Percentiles rank a stretch among this genome's conserved stretches.
Conservation (phyloP, 2,888 invertebrate genomes). For the Pyrocoelia pectoralis region DNA sequence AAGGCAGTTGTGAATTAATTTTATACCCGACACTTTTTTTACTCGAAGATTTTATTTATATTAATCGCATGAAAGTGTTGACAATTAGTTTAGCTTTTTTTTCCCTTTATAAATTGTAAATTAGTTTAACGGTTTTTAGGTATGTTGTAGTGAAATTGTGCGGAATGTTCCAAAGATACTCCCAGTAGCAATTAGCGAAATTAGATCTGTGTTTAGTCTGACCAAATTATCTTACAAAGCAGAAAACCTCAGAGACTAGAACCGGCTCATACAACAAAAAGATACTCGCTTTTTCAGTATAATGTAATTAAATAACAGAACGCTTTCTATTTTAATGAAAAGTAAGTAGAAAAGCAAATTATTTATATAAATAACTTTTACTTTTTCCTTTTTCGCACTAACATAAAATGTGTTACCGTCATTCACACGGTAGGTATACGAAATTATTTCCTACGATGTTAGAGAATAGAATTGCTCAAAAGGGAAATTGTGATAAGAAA, state of each 20-base stretch:
- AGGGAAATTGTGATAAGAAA: neutral
- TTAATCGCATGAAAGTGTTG: slow-evolving; percentile 7
- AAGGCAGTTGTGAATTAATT: slow-evolving; percentile 13
- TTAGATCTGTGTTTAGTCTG: slow-evolving; percentile 53
- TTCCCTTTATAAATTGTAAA: slow-evolving; percentile 7
- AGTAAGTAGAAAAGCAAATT: neutral
- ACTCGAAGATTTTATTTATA: slow-evolving; percentile 11
- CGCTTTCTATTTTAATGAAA: neutral
- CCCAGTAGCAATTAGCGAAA: slow-evolving; percentile 50
- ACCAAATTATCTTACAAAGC: slow-evolving; percentile 51
- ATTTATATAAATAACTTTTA: neutral
- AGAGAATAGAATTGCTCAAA: neutral
- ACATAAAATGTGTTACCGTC: too few species aligned
- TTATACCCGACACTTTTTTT: slow-evolving; percentile 2
- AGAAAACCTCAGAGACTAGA: slow-evolving; percentile 49
- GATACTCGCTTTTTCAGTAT: neutral
- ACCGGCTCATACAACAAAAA: slow-evolving; percentile 5
- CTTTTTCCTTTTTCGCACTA: too few species aligned
- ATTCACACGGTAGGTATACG: too few species aligned
- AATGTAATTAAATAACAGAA: neutral
- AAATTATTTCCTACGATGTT: neutral
- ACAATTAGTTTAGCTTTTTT: slow-evolving; percentile 15
- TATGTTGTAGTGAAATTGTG: slow-evolving; percentile 26
- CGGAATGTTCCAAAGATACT: slow-evolving; percentile 37
- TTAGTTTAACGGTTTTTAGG: slow-evolving; percentile 19